Base-by-base conservation (phyloP, 2,888 invertebrate species). In the Steinernema carpocapsae region DNA sequence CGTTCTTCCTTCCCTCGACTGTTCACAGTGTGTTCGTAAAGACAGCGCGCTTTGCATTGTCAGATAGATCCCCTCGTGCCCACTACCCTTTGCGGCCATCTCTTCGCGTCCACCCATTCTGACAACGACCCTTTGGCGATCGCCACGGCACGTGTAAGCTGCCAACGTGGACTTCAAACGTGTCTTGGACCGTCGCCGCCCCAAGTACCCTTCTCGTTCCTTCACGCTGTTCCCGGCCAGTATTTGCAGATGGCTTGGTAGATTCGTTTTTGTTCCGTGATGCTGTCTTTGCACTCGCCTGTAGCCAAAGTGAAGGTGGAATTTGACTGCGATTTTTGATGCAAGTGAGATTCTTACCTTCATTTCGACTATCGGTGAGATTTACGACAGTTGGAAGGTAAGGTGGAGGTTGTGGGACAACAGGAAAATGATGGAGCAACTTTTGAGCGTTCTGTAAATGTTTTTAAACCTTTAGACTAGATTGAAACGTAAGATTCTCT, bases 311-410 rank as follows among this genome's bases (percentile, higher is more conserved):
- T 64, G 64, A 37, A 64, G 64, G 37, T 29, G 14, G 64, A 64
- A 64, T 64, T 37, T 64, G 64, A 64, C 64, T 64, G 17, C 17
- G 32, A 32, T 17, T 29, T 7, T 32, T 17, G 14, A 32, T 32
- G 26, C 29, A 64, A 64, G 64, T 64, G 64, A 64, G 64, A 64
- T 64, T 64, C 64, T 64, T 64, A 64, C 64, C 64, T 64, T 64
- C 64, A 64, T 64, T 64, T 64, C 37, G 64, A 12, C 14, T 64
- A 32, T 17, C 14, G 29, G 14, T 29, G 64, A 32, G 37, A 10
- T n/a, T n/a, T n/a, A n/a, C n/a, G n/a, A n/a, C n/a, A n/a, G n/a
- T n/a, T n/a, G n/a, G n/a, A n/a, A n/a, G n/a, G n/a, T n/a, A n/a
- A n/a, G n/a, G n/a, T n/a, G n/a, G n/a, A n/a, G n/a, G n/a, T n/a